phyloP scores from a whole-genome alignment of 2,113 vertebrate genomes.

The Plecotus auritus region DNA sequence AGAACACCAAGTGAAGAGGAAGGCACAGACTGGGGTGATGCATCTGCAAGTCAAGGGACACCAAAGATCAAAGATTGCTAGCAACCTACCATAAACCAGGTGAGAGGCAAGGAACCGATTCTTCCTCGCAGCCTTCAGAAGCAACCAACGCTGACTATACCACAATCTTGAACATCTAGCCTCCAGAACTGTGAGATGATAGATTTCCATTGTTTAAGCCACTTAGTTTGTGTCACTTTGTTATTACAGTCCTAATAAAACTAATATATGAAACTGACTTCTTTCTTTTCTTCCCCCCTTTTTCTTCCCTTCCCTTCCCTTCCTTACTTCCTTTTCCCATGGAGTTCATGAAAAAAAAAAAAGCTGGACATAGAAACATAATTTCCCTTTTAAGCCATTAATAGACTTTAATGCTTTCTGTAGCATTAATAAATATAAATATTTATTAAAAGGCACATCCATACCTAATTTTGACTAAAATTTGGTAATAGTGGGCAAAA shows the following conservation, averaged over 20 bases:
- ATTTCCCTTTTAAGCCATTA: slow-evolving; percentile 24
- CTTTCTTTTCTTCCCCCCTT: not conserved
- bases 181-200: not conserved
- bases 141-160: not conserved
- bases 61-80: not conserved
- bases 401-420: not conserved
- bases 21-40: not conserved
- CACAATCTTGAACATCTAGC: not conserved
- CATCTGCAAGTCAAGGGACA: not conserved
- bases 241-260: not conserved
- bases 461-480: not conserved
- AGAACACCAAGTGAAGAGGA: not conserved
- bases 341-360: not conserved
- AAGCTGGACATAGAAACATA: not conserved
- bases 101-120: not conserved
- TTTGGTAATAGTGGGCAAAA: not conserved
- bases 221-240: not conserved
- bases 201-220: not conserved
- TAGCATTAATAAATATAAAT: not conserved
- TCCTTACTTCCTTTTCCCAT: not conserved
- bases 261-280: not conserved
- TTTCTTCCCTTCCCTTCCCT: fast-evolving
- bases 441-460: not conserved
- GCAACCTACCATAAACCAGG: not conserved
- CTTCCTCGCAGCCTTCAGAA: not conserved